Evolutionary conservation across 2,113 vertebrate species (phyloP).

Genomic region (Eulacestoma nigropectus): DNA sequence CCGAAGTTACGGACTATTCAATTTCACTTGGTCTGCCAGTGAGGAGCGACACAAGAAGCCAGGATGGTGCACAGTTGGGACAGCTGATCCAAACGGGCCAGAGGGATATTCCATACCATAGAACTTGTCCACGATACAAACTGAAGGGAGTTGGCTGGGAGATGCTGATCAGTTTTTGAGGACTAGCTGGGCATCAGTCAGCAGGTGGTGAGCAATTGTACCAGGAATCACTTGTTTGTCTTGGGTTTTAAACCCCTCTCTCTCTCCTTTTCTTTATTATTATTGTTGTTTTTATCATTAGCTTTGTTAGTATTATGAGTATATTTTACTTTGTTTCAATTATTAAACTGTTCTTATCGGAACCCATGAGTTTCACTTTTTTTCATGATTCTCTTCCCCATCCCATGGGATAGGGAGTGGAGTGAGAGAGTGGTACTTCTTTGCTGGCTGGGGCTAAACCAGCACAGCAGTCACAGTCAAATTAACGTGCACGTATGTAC

Average conservation of each 20-base stretch:
- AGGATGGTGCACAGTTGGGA: neutral
- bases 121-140: neutral
- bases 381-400: neutral
- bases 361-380: neutral
- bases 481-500: neutral
- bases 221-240: neutral
- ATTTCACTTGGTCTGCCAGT: neutral
- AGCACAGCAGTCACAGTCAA: neutral
- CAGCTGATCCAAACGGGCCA: neutral
- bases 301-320: no score
- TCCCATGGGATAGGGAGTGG: neutral
- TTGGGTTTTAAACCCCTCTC: neutral
- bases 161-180: neutral
- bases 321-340: neutral
- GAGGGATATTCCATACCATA: neutral
- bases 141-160: neutral
- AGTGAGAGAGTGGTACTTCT: neutral
- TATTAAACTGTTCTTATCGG: neutral
- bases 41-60: neutral
- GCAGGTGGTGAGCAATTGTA: neutral
- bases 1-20: neutral
- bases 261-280: neutral
- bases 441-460: neutral
- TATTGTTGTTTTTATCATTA: neutral
- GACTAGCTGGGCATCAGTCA: neutral